Conservation (phyloP, 1,140 invertebrate genomes). For the Triops longicaudatus region DNA sequence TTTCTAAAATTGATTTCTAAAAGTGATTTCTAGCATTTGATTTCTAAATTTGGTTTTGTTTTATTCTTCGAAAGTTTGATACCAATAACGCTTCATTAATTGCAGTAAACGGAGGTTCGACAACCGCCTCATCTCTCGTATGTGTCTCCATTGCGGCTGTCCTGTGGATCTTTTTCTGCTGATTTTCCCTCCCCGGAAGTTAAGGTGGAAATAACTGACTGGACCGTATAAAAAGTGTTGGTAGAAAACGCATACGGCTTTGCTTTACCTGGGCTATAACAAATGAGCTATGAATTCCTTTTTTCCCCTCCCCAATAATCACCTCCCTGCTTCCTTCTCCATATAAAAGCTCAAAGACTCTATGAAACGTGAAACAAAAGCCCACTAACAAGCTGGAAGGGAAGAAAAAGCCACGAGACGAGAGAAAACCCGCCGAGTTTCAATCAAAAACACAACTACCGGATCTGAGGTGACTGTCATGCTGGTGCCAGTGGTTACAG, state of each 20-base stretch:
- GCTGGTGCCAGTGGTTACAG: not conserved
- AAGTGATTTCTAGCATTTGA: no score
- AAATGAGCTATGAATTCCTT: not conserved
- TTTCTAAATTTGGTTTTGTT: no score
- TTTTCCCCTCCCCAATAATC: not conserved
- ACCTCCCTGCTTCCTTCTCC: not conserved
- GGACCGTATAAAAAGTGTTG: not conserved
- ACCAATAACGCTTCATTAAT: not conserved
- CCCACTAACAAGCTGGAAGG: not conserved
- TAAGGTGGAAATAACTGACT: not conserved
- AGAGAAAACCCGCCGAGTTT: not conserved
- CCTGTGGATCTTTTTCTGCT: not conserved
- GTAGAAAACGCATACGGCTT: not conserved
- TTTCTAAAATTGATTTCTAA: no score
- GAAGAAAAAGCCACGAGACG: not conserved
- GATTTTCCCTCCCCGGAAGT: not conserved
- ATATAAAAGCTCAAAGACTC: not conserved
- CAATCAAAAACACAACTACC: not conserved
- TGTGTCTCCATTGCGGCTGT: not conserved
- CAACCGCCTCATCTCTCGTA: not conserved
- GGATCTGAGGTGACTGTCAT: not conserved
- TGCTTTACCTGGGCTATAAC: not conserved
- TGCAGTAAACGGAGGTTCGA: not conserved
- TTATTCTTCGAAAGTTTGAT: not conserved
- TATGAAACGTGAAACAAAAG: conserved; percentile 1